Evolutionary conservation across 2,888 invertebrate genomes (phyloP), one percentile per base, ranked within the genome.

Genomic region (Athripsodes cinereus): DNA sequence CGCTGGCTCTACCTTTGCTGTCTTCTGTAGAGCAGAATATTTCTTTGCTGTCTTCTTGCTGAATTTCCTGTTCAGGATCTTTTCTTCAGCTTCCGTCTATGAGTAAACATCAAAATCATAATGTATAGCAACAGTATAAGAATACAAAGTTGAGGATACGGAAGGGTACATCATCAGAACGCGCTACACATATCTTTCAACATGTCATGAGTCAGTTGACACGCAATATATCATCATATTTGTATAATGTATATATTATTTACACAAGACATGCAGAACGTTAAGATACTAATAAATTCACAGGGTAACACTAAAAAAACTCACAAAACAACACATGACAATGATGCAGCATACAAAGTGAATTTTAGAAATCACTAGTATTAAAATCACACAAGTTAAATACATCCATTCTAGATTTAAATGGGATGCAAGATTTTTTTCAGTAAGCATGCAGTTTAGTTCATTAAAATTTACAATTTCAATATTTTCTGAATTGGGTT

Each of bases 21-120:
- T 83, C 74, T 93, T 91, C 76, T 97, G 96, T 66, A 98, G 87
- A 54, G 87, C 83, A 72, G 92, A 85, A 75, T 96, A 97, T 78
- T 97, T 98, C 78, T 92, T 90, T 67, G 85, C 89, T 1, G 89
- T 86, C 74, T 95, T 96, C 75, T 94, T 93, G 68, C 94, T 95
- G 65, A 94, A 85, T 74, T 95, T 95, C 79, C 96, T 96, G 77
- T 91, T 94, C 64, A 98, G 81, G 66, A 91, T 85, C 67, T 92
- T 93, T 74, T 97, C 96, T 72, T 98, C 98, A 65, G 92, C 93
- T 73, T 96, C 92, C 67, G 93, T 90, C 88, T 47, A 20, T 3
- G 19, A 47, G 2, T 8, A 47, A 11, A 47, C 20, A 19, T 19
- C 19, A 47, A 2, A 21, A 18, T 20, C n/a, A n/a, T n/a, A n/a